Conservation (phyloP, 2,888 invertebrate species). For the Euzetes globulus region DNA sequence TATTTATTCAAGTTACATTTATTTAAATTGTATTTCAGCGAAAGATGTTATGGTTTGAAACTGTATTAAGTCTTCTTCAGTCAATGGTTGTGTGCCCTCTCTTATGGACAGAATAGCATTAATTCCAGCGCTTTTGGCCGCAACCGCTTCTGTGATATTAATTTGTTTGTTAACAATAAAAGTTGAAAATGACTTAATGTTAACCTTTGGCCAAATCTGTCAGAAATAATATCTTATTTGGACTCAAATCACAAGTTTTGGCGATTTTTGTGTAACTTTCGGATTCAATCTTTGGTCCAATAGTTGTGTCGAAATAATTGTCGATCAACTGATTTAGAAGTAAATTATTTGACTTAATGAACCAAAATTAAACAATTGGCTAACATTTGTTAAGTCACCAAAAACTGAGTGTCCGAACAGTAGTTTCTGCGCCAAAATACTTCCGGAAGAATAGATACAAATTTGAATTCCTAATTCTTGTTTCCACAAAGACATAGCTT, state of each 20-base stretch:
- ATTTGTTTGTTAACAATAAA: too few relatives aligned
- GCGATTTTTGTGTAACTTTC: constrained; percentile 71
- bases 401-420: constrained; percentile 66
- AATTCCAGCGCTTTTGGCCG: constrained; percentile 67
- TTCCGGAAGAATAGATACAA: constrained; percentile 86
- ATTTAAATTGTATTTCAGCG: constrained; percentile 46
- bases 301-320: constrained; percentile 76
- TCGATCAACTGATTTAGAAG: constrained; percentile 54
- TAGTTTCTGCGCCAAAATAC: constrained; percentile 78
- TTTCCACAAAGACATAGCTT: constrained; percentile 65
- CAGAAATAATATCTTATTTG: constrained; percentile 69
- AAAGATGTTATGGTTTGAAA: constrained; percentile 59
- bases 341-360: constrained; percentile 24
- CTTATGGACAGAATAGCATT: constrained; percentile 62
- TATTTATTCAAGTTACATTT: neutral
- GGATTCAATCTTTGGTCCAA: constrained; percentile 70
- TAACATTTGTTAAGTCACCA: constrained; percentile 65
- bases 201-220: constrained; percentile 75
- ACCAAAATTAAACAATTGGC: constrained; percentile 29
- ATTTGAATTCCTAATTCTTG: constrained; percentile 57
- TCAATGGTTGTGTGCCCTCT: constrained; percentile 67
- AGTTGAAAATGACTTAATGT: too few relatives aligned
- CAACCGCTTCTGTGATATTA: constrained; percentile 65
- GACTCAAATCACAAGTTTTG: constrained; percentile 57
- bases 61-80: constrained; percentile 54